These are phyloP conservation scores for Vespertilio murinus DNA, from an alignment of 2,797 vertebrate genomes.

Conservation along the genomic window DNA sequence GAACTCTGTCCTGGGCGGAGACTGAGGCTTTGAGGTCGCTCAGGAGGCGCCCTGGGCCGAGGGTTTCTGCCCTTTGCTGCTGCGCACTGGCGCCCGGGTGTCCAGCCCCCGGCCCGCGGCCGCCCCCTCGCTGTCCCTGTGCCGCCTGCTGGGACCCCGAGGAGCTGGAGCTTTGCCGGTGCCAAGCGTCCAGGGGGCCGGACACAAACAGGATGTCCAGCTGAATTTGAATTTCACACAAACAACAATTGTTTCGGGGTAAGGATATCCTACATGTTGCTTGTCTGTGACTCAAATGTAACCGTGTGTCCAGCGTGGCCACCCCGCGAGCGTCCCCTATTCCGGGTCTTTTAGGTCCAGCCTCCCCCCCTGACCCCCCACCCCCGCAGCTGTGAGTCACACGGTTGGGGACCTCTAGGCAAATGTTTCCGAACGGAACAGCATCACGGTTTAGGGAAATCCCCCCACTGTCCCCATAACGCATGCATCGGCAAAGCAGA, in stretches of 20 bases:
- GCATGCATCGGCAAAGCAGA: slow-evolving; percentile 24
- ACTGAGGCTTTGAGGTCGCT: neutral
- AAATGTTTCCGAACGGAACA: slow-evolving; percentile 51
- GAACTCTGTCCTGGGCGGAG: neutral
- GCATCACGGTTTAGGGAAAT: slow-evolving; percentile 42
- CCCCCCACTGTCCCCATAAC: slow-evolving; percentile 55
- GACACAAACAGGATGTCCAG: neutral
- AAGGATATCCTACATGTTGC: neutral
- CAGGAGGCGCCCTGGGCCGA: neutral
- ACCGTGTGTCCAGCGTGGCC: neutral
- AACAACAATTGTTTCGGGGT: neutral
- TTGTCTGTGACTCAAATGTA: slow-evolving; percentile 25
- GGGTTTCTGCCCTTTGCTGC: neutral
- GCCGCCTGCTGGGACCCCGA: too few species aligned
- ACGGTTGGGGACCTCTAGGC: slow-evolving; percentile 34
- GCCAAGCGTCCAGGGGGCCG: neutral
- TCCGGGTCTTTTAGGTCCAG: neutral
- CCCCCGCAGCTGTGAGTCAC: slow-evolving; percentile 56
- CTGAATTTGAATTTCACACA: slow-evolving; percentile 1
- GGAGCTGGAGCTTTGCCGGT: neutral
- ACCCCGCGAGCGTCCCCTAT: neutral
- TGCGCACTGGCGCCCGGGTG: neutral
- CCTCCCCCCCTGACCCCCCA: neutral
- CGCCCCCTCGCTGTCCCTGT: neutral
- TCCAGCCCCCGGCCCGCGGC: neutral